These are phyloP conservation scores for Harpagifer antarcticus DNA, from an alignment of 2,797 vertebrate species.

Conservation along the genomic window DNA sequence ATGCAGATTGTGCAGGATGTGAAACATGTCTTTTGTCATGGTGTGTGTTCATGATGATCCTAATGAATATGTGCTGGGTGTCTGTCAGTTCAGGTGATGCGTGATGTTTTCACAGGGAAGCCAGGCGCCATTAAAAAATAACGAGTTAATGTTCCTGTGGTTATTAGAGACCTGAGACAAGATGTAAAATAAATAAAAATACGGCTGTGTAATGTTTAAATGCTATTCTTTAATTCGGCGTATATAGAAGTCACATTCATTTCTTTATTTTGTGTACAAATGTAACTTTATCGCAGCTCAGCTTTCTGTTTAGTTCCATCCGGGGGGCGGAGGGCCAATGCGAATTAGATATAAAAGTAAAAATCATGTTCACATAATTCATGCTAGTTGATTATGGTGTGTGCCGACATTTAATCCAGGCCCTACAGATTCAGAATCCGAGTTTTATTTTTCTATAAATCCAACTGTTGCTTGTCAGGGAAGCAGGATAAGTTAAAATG, in stretches of 20 bases:
- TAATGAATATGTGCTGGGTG: slow-evolving; percentile 18
- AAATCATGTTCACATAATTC: neutral
- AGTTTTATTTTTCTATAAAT: fast-evolving
- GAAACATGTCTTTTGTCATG: neutral
- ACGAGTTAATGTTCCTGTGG: neutral
- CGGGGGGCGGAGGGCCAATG: slow-evolving; percentile 28
- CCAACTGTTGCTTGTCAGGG: fast-evolving
- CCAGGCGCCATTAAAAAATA: slow-evolving; percentile 46
- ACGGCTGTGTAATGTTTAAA: fast-evolving
- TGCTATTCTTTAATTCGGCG: slow-evolving; percentile 8
- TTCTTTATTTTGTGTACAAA: neutral
- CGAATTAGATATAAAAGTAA: slow-evolving; percentile 33
- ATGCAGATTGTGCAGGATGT: neutral
- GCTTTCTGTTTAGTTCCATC: slow-evolving; percentile 32
- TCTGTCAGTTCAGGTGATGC: slow-evolving; percentile 53
- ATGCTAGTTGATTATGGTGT: neutral
- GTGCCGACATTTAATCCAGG: neutral
- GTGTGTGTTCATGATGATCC: neutral
- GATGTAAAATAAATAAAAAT: fast-evolving
- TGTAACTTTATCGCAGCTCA: slow-evolving; percentile 39
- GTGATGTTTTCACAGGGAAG: slow-evolving; percentile 66
- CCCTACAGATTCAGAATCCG: fast-evolving
- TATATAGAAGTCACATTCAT: fast-evolving
- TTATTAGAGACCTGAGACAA: neutral
- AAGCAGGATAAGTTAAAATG: neutral